Conservation (phyloP, 1,140 invertebrate genomes). For the Drosophila pandora region DNA sequence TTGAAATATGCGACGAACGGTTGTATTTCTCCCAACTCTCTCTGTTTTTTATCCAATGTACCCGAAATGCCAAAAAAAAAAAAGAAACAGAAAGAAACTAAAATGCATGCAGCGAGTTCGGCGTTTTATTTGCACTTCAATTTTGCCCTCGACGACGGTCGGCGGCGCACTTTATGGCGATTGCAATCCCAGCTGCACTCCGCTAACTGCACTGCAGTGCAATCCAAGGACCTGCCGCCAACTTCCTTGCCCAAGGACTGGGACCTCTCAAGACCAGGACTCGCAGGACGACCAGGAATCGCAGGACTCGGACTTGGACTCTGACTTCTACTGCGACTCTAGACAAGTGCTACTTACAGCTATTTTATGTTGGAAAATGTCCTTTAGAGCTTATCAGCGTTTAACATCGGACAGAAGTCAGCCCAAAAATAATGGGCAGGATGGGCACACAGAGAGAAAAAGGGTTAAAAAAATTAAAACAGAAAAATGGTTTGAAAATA, state of each 20-base stretch:
- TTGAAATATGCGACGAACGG: conserved; percentile 55
- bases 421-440: conserved; percentile 63
- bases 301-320: conserved; percentile 1
- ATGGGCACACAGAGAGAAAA: conserved; percentile 1
- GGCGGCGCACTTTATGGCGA: conserved; percentile 73
- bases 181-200: conserved; percentile 77
- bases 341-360: conserved; percentile 78
- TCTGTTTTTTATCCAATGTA: conserved; percentile 2
- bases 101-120: conserved; percentile 54
- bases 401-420: conserved; percentile 68
- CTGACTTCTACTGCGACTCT: conserved; percentile 17
- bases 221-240: conserved; percentile 40
- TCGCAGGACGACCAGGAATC: background rate
- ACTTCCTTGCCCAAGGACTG: conserved; percentile 22
- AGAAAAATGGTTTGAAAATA: background rate
- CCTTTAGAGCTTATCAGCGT: conserved; percentile 74
- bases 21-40: conserved; percentile 16
- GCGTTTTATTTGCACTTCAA: conserved; percentile 80
- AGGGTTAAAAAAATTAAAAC: background rate
- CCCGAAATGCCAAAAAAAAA: conserved; percentile 41
- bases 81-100: conserved; percentile 22
- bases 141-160: conserved; percentile 69
- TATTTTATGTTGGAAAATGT: conserved; percentile 79
- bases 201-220: conserved; percentile 74
- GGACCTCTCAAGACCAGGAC: conserved; percentile 1